Base-by-base conservation (phyloP, 92 coral and sea anemone species). In the Parazoanthus atlanticus region DNA sequence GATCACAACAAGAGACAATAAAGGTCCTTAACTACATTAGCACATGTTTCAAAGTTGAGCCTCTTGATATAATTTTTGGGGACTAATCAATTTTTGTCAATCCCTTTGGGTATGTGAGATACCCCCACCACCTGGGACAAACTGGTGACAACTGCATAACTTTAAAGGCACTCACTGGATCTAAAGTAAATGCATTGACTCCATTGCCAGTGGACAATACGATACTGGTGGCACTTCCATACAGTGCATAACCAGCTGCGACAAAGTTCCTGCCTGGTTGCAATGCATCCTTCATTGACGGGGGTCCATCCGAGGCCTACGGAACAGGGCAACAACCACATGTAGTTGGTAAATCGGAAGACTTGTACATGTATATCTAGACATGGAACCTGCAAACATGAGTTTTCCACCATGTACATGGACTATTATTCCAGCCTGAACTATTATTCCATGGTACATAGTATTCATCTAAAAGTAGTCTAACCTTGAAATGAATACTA, bases 141-240 rank as follows among this genome's bases (percentile, higher is more conserved):
- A 13, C 26, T 5, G 8, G 25, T 61, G 26, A 77, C 81, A 56
- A 13, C 19, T 17, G 13, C 28, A 3, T 64, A 31, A 34, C 29
- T 3, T 58, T 6, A 1, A 66, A n/a, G 47, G 11, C 13, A 86
- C 98, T 93, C 91, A 96, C 99, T 34, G 99, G 99, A 90, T 97
- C 99, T 56, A 97, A 93, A 9, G 99, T 97, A 67, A 97, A 97
- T 40, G 95, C 95, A 91, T 97, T 95, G 6, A 97, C 99, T 74
- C 99, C 99, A 90, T 93, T 91, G 8, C 99, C 99, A 87, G 99
- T 97, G 25, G 96, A 88, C 29, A 97, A 76, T 8, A 97, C 99
- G 13, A 97, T 91, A 88, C 91, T 93, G 16, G 99, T 97, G n/a
- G 99, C 99, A 94, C 99, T 97, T 49, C 99, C 99, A 88, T 89